Evolutionary conservation across 2,888 invertebrate genomes (phyloP), one percentile per base, ranked within the genome.

Genomic region (Ypsolopha sequella): DNA sequence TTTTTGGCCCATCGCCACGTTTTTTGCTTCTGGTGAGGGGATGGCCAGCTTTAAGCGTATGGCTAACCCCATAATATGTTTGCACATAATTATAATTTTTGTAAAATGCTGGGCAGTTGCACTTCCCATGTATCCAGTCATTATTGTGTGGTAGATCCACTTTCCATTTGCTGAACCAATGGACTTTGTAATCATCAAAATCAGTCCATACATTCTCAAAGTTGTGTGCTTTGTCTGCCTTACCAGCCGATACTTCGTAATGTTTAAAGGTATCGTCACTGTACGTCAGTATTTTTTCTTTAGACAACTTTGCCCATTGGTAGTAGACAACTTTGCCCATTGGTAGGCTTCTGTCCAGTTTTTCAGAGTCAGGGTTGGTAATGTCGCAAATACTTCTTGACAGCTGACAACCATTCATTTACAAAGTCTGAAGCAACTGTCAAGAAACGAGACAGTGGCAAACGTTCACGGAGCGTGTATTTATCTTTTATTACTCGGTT

Each of bases 291-390:
- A 60, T 51, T 51, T 54, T 45, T n/a, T n/a, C n/a, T n/a, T n/a
- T n/a, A n/a, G n/a, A n/a, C n/a, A n/a, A n/a, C n/a, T n/a, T n/a
- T n/a, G n/a, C n/a, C n/a, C n/a, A n/a, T n/a, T n/a, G n/a, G n/a
- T n/a, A n/a, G n/a, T n/a, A 24, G 51, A 46, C 46, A 53, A 49
- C 52, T 58, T 59, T 4, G 56, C 56, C 58, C 58, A 58, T 47
- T 56, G 50, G 53, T 59, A 57, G 36, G 50, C 48, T 49, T 55
- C 56, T 49, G 56, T 59, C 59, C 58, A 59, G 45, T 54, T 50
- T 49, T 55, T 53, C 39, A 55, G 43, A 50, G 44, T 53, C 41
- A 56, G 47, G 34, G 43, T 41, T 11, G 57, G 55, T 35, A 46
- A n/a, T n/a, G n/a, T n/a, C n/a, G n/a, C n/a, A n/a, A n/a, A n/a